Evolutionary conservation across 2,888 invertebrate genomes (phyloP).

Genomic region (Halocaridina rubra): DNA sequence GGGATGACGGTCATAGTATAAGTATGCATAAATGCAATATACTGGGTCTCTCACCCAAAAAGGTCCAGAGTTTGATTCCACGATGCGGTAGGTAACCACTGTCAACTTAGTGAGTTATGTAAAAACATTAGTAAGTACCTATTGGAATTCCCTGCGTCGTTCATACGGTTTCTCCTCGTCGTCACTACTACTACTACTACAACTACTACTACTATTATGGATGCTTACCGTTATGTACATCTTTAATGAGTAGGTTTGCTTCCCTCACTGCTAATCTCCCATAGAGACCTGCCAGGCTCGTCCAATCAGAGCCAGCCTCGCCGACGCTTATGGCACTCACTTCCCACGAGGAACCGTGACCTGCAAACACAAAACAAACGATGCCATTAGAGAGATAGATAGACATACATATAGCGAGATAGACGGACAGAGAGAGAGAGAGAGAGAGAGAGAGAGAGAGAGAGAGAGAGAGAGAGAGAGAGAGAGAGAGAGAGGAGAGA

Average conservation of each 20-base stretch:
- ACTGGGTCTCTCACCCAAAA: too few species aligned
- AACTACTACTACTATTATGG: too few species aligned
- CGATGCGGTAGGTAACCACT: too few species aligned
- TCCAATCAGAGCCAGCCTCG: conserved; percentile 53
- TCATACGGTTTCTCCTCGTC: too few species aligned
- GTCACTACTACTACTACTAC: too few species aligned
- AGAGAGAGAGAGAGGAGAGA: background rate
- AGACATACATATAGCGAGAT: background rate
- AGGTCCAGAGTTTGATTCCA: too few species aligned
- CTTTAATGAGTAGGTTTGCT: conserved; percentile 60
- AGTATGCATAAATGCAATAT: too few species aligned
- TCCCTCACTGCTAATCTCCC: conserved; percentile 53
- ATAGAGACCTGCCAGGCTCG: conserved; percentile 59
- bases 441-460: conserved; percentile 2
- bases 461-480: background rate
- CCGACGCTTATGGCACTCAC: conserved; percentile 63
- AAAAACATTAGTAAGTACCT: too few species aligned
- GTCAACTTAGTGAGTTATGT: too few species aligned
- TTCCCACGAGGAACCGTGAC: conserved; percentile 55
- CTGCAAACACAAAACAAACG: background rate
- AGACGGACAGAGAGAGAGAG: background rate
- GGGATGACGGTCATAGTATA: too few species aligned
- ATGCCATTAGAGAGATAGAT: background rate
- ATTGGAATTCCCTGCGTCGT: too few species aligned
- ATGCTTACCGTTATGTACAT: conserved; percentile 61